A percentile compares a stretch with the other conserved stretches of the same genome.
Conservation (phyloP, 2,797 vertebrate genomes). For the Enteromius argenteus region DNA sequence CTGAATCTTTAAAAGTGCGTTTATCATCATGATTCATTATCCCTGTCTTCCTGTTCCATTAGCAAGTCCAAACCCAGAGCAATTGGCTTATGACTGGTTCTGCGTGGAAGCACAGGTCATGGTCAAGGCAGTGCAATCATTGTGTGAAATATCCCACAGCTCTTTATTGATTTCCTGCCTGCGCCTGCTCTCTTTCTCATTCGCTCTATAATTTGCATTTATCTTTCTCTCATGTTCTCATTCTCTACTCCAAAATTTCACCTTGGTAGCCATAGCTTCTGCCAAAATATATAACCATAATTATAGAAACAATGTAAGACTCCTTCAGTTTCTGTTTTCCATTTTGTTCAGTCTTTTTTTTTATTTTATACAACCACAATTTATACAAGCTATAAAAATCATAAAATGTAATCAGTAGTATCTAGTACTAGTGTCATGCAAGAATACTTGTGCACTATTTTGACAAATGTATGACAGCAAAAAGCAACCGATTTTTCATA, state of each 20-base stretch:
- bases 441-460: not conserved
- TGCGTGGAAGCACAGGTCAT: constrained; percentile 53
- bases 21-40: constrained; percentile 32
- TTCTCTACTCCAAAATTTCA: not conserved
- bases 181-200: not conserved
- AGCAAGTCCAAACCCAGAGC: constrained; percentile 20
- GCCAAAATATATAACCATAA: not conserved
- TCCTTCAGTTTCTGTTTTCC: not conserved
- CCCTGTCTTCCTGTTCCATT: constrained; percentile 22
- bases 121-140: constrained; percentile 47
- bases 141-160: constrained; percentile 36
- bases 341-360: not conserved
- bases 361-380: not conserved
- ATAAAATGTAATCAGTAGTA: not conserved
- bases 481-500: not conserved
- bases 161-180: constrained; percentile 55
- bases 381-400: not conserved
- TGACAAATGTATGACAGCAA: not conserved
- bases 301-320: not conserved
- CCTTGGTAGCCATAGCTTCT: not conserved
- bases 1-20: not conserved
- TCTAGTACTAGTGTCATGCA: not conserved
- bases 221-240: constrained; percentile 11
- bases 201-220: constrained; percentile 4
- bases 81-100: constrained; percentile 43